Evolutionary conservation across 2,113 vertebrate genomes (phyloP).

Genomic region (Cyphomyrus plagiostoma): DNA sequence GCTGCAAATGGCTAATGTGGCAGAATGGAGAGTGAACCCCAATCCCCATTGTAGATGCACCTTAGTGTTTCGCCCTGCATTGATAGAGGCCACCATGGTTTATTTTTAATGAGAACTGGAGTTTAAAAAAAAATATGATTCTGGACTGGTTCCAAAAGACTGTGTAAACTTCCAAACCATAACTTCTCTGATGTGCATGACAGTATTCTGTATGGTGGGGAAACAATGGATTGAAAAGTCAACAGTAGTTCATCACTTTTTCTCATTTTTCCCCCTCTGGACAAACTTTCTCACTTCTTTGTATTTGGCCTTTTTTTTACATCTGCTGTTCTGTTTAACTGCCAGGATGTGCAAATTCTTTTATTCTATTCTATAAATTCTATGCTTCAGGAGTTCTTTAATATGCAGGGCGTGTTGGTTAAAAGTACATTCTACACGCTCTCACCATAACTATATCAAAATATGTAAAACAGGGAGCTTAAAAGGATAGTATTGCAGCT

Average conservation of each 20-base stretch:
- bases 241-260: not conserved
- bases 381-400: not conserved
- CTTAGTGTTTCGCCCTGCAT: not conserved
- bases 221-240: not conserved
- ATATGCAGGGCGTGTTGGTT: not conserved
- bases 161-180: not conserved
- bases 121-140: not conserved
- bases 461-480: not conserved
- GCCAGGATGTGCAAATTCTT: not conserved
- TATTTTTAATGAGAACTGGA: not conserved
- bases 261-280: not conserved
- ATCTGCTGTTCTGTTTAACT: not conserved
- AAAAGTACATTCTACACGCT: not conserved
- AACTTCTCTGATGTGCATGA: slow-evolving; percentile 3
- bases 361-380: not conserved
- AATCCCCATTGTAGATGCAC: not conserved
- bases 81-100: not conserved
- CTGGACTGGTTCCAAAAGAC: not conserved
- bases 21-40: not conserved
- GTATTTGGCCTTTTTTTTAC: not conserved
- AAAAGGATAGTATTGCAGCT: not conserved
- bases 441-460: not conserved
- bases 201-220: not conserved
- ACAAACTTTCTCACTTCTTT: not conserved
- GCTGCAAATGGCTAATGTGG: not conserved